Conservation (phyloP, 2,113 vertebrate genomes). For the Phoenicopterus ruber region DNA sequence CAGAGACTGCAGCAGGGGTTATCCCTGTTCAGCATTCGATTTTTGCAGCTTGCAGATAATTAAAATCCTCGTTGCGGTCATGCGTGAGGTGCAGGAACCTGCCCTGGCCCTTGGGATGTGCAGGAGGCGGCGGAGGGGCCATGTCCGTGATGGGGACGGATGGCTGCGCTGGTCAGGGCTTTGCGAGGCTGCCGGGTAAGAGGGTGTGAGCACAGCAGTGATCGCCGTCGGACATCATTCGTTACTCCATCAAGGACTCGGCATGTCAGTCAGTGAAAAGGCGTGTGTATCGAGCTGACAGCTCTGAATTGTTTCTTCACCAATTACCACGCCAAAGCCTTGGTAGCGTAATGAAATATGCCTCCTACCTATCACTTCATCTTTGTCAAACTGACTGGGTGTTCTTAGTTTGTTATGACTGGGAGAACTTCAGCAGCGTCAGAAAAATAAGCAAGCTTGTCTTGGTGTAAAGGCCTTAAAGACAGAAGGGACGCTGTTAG, state of each 20-base stretch:
- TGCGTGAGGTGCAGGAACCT: accelerated
- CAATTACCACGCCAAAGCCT: conserved; percentile 47
- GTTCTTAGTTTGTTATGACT: conserved; percentile 5
- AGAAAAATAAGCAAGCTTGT: conserved; percentile 21
- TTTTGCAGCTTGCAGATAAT: background rate
- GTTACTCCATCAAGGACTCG: background rate
- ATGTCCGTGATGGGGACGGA: accelerated
- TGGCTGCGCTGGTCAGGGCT: background rate
- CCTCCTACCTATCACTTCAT: conserved; percentile 60
- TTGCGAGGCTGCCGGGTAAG: background rate
- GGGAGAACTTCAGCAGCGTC: background rate
- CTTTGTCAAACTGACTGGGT: conserved; percentile 49
- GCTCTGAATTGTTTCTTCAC: conserved; percentile 62
- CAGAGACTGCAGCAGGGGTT: background rate
- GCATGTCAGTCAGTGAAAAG: conserved; percentile 39
- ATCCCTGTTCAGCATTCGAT: background rate
- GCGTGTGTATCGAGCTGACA: conserved; percentile 37
- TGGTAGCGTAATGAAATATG: conserved; percentile 59
- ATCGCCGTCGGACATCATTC: background rate
- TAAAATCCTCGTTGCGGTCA: background rate
- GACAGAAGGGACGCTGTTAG: background rate
- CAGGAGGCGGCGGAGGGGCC: background rate
- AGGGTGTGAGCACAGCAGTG: accelerated
- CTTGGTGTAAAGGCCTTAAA: background rate
- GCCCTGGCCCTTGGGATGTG: background rate